A percentile compares a stretch with the other conserved stretches of the same genome.
phyloP scores from a whole-genome alignment of 2,888 invertebrate species.

The Trachelus tabidus region DNA sequence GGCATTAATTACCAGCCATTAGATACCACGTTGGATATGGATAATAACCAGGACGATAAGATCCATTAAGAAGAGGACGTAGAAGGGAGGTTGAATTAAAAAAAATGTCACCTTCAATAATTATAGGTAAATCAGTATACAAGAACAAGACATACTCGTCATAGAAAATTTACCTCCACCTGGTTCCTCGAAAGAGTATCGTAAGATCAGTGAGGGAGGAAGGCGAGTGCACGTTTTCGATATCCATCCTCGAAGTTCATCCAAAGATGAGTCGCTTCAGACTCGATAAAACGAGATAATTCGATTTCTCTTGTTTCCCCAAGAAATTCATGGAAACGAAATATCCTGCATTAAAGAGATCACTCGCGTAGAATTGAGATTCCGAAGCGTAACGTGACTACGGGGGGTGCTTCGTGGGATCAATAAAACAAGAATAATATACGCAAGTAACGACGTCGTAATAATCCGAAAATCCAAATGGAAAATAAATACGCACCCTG shows the following conservation, averaged over 20 bases:
- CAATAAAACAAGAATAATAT: background rate
- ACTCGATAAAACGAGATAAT: conserved; percentile 43
- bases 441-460: background rate
- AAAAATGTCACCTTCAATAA: background rate
- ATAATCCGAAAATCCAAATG: background rate
- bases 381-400: background rate
- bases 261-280: background rate
- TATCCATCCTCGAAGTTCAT: conserved; percentile 27
- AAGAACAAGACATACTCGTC: background rate
- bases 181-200: background rate
- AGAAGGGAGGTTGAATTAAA: background rate
- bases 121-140: background rate
- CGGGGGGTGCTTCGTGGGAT: background rate
- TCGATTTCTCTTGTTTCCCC: conserved; percentile 50
- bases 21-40: background rate
- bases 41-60: background rate
- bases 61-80: background rate
- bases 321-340: conserved; percentile 47
- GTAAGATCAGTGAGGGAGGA: too few relatives aligned
- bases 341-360: conserved; percentile 35
- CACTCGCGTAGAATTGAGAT: conserved; percentile 12
- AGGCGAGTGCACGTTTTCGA: conserved; percentile 6
- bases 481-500: background rate
- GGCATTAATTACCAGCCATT: conserved; percentile 4
- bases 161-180: background rate